Percentiles rank a stretch among this genome's conserved stretches.
Conservation (phyloP, 2,888 invertebrate species). For the Calameuta idolon region DNA sequence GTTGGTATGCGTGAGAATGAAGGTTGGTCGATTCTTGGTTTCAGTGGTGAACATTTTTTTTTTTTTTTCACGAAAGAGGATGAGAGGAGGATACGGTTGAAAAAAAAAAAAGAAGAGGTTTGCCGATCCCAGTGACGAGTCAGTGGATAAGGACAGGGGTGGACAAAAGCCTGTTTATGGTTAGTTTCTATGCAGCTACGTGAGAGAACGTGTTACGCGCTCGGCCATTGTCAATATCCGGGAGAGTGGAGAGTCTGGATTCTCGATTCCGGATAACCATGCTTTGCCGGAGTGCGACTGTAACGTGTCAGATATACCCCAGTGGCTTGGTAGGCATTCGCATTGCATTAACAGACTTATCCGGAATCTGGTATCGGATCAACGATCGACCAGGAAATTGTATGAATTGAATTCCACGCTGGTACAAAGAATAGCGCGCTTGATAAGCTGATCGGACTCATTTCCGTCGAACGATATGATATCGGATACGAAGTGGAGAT, state of each 20-base stretch:
- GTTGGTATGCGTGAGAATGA: neutral
- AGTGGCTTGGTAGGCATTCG: neutral
- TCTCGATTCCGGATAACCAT: neutral
- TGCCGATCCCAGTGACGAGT: neutral
- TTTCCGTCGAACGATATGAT: neutral
- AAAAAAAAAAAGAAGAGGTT: neutral
- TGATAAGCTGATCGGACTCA: neutral
- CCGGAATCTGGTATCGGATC: neutral
- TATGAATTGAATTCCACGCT: conserved; percentile 43
- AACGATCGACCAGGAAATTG: conserved; percentile 45
- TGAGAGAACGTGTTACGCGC: conserved; percentile 11
- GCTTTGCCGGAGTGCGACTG: neutral
- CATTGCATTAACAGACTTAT: conserved; percentile 6
- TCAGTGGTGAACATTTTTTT: neutral
- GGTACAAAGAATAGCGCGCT: neutral
- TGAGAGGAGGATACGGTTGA: neutral
- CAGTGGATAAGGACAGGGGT: neutral
- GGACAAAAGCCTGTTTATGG: neutral
- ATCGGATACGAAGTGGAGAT: neutral
- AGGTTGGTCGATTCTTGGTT: neutral
- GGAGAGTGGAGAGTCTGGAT: neutral
- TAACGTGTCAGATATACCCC: neutral
- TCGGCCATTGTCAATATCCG: conserved; percentile 17
- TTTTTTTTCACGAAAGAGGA: neutral
- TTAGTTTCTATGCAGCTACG: neutral